These are phyloP conservation scores for Siniperca undulata DNA, from an alignment of 2,797 vertebrate species.

Conservation along the genomic window DNA sequence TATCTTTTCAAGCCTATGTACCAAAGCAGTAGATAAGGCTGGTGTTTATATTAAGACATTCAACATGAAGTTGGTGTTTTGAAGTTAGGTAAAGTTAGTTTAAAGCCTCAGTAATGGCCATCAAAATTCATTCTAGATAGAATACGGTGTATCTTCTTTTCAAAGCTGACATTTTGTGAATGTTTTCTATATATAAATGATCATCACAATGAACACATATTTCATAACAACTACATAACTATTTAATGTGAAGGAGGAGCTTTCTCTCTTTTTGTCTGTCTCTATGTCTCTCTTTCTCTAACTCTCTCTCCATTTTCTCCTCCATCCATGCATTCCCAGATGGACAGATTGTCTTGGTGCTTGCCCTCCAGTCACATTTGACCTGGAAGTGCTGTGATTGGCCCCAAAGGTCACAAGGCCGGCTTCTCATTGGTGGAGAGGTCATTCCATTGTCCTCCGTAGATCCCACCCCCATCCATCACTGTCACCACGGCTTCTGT, in stretches of 20 bases:
- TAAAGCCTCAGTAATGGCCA: background rate
- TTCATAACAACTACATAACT: background rate
- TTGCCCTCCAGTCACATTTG: conserved; percentile 77
- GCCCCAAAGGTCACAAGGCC: conserved; percentile 71
- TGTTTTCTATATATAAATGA: conserved; percentile 3
- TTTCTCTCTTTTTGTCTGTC: background rate
- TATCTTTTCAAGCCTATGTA: too few relatives aligned
- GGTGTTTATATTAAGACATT: background rate
- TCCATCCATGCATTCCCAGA: conserved; percentile 71
- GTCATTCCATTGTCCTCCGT: conserved; percentile 60
- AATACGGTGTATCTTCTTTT: background rate
- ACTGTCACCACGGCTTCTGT: conserved; percentile 65
- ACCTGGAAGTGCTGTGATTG: conserved; percentile 81
- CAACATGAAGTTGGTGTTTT: background rate
- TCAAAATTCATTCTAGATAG: background rate
- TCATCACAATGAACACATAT: background rate
- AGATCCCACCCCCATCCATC: conserved; percentile 73
- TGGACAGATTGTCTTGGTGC: conserved; percentile 71
- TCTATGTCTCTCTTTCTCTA: background rate
- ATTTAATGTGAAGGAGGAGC: background rate
- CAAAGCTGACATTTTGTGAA: background rate
- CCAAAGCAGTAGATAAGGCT: background rate
- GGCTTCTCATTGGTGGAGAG: conserved; percentile 71
- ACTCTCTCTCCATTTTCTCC: conserved; percentile 53
- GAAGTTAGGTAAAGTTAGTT: background rate